Evolutionary conservation across 2,113 vertebrate species (phyloP).

Genomic region (Trochalopteron elliotii): DNA sequence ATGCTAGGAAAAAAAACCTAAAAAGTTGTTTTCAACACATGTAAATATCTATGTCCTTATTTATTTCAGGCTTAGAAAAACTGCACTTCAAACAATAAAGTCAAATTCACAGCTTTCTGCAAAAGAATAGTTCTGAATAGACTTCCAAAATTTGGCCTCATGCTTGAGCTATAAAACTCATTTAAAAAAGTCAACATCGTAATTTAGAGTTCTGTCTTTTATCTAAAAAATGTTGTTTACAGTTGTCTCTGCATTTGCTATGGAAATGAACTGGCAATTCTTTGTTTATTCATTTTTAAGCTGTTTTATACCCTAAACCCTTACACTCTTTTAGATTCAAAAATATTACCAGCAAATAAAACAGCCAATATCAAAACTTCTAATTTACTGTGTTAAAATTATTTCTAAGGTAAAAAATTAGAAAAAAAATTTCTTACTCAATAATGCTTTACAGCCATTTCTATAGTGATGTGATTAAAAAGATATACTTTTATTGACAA

Average conservation of each 20-base stretch:
- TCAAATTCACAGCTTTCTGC: not conserved
- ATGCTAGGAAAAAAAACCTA: fast-evolving
- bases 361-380: not conserved
- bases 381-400: not conserved
- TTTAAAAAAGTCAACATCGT: not conserved
- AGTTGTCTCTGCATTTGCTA: not conserved
- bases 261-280: not conserved
- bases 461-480: not conserved
- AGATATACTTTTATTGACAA: not conserved
- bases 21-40: not conserved
- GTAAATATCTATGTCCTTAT: not conserved
- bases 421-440: not conserved
- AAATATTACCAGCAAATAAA: not conserved
- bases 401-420: not conserved
- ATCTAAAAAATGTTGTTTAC: not conserved
- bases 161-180: not conserved
- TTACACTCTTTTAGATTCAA: not conserved
- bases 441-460: not conserved
- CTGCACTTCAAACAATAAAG: not conserved
- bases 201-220: not conserved
- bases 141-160: not conserved
- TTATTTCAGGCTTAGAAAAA: not conserved
- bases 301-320: not conserved
- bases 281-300: not conserved
- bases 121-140: not conserved